Evolutionary conservation across 2,797 vertebrate genomes (phyloP).

Genomic region (Gastrophryne carolinensis): DNA sequence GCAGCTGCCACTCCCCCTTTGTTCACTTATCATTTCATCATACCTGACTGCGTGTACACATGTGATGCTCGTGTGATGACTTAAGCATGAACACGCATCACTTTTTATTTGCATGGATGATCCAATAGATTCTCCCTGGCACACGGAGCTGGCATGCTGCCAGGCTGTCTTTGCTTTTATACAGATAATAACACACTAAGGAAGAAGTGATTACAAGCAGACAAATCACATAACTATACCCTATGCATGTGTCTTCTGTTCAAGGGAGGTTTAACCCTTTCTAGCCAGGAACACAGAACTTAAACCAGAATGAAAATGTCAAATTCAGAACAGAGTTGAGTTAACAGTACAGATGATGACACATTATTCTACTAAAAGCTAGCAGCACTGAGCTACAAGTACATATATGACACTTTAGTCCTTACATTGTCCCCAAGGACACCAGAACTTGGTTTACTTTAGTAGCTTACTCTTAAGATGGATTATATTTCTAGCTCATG

Average conservation of each 20-base stretch:
- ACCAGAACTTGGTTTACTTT: too few relatives aligned
- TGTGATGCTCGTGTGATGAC: constrained; percentile 13
- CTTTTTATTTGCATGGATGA: background rate
- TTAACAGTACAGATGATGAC: too few relatives aligned
- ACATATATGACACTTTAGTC: too few relatives aligned
- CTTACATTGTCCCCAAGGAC: too few relatives aligned
- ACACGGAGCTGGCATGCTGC: constrained; percentile 15
- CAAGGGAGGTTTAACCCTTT: background rate
- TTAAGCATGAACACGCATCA: background rate
- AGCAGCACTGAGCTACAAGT: too few relatives aligned
- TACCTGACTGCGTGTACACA: constrained; percentile 23
- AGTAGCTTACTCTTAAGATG: too few relatives aligned
- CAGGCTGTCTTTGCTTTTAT: constrained; percentile 30
- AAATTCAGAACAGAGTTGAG: too few relatives aligned
- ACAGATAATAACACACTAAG: constrained; percentile 35
- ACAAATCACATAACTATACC: constrained; percentile 46
- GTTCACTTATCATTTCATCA: background rate
- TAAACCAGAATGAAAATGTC: background rate
- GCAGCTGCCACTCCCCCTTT: too few relatives aligned
- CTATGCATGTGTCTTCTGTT: constrained; percentile 19
- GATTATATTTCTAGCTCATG: too few relatives aligned
- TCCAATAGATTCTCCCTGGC: background rate
- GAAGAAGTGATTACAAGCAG: constrained; percentile 37
- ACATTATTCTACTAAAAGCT: too few relatives aligned
- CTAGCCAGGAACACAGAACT: background rate